Conservation (phyloP, 2,888 invertebrate species). For the Beris morrisii region DNA sequence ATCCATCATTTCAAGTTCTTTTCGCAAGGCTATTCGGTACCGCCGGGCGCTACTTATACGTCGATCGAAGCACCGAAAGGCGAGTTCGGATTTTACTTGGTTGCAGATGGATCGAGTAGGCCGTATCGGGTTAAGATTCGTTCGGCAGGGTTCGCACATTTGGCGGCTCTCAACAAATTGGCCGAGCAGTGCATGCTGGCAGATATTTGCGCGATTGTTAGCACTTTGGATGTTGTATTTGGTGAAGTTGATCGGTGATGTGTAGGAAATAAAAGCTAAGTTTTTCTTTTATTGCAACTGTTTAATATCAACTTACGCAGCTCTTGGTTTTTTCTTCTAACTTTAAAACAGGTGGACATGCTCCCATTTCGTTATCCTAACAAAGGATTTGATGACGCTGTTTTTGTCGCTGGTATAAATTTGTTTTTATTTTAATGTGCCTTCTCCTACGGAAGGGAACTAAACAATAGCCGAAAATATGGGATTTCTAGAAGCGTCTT, state of each 20-base stretch:
- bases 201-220: slow-evolving; percentile 78
- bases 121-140: slow-evolving; percentile 70
- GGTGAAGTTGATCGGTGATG: slow-evolving; percentile 64
- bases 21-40: slow-evolving; percentile 78
- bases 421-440: too few species aligned
- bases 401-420: too few species aligned
- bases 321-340: too few species aligned
- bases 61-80: slow-evolving; percentile 82
- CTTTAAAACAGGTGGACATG: too few species aligned
- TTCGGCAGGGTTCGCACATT: slow-evolving; percentile 63
- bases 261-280: too few species aligned
- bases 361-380: too few species aligned
- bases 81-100: slow-evolving; percentile 84
- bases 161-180: slow-evolving; percentile 66
- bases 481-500: too few species aligned
- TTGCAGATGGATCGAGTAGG: slow-evolving; percentile 78
- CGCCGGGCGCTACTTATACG: slow-evolving; percentile 81
- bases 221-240: slow-evolving; percentile 66
- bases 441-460: too few species aligned
- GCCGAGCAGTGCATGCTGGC: slow-evolving; percentile 70
- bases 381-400: too few species aligned
- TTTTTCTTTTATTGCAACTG: too few species aligned
- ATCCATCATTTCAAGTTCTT: slow-evolving; percentile 90
- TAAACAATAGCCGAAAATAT: too few species aligned
- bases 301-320: too few species aligned